Percentiles rank a stretch among this genome's conserved stretches.
These are phyloP conservation scores for Caenorhabditis virilis DNA, from an alignment of 2,888 invertebrate species.

Conservation along the genomic window DNA sequence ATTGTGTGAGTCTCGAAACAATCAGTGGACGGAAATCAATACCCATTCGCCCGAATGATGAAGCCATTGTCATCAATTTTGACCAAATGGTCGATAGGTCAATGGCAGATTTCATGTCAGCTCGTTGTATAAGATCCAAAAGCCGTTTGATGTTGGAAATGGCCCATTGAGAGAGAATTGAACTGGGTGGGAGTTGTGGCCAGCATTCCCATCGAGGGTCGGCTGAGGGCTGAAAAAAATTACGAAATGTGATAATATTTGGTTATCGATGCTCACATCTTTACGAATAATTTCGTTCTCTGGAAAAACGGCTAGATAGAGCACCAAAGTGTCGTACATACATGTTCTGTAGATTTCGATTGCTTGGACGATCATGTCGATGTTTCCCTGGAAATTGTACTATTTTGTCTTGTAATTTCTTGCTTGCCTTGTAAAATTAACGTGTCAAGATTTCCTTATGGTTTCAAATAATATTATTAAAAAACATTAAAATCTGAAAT, in stretches of 20 bases:
- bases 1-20: constrained; percentile 46
- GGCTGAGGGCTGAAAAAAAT: constrained; percentile 41
- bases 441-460: too few relatives aligned
- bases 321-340: constrained; percentile 68
- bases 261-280: constrained; percentile 36
- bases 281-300: constrained; percentile 57
- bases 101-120: constrained; percentile 57
- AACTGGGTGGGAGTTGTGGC: constrained; percentile 62
- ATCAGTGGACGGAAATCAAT: constrained; percentile 64
- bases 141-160: constrained; percentile 58
- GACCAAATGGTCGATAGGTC: constrained; percentile 61
- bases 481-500: too few relatives aligned
- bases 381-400: constrained; percentile 34
- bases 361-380: constrained; percentile 57
- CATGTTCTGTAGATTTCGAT: constrained; percentile 65
- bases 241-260: not conserved
- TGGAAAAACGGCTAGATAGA: constrained; percentile 67
- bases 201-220: constrained; percentile 67
- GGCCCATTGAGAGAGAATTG: constrained; percentile 65
- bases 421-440: too few relatives aligned
- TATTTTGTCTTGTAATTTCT: too few relatives aligned
- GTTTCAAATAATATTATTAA: too few relatives aligned
- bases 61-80: constrained; percentile 63
- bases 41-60: constrained; percentile 67
- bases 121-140: constrained; percentile 53